Evolutionary conservation across 2,888 invertebrate species (phyloP), one percentile per base, ranked within the genome.

Genomic region (Cantharis rustica): DNA sequence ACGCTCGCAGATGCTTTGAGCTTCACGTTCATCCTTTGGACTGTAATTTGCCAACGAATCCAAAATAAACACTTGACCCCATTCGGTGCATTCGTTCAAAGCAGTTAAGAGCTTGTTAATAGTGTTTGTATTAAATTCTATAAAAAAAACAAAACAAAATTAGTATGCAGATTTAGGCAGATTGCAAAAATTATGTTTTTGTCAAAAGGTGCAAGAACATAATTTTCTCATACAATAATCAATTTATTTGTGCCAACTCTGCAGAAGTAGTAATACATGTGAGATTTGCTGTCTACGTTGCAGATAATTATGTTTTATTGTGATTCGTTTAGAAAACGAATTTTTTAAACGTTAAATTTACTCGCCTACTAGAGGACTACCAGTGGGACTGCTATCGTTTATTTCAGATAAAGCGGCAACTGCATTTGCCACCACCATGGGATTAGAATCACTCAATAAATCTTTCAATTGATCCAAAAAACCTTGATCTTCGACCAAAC

Each of bases 391-490:
- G 1, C 98, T 96, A 89, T 99, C 99, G 86, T 99, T 97, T 84
- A 99, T 99, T 89, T 99, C 99, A 0, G 98, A 97, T 11, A 99
- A 91, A 0, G 99, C 98, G 0, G 99, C 99, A 0, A 99, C 99
- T 0, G 99, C 99, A 89, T 99, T 99, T 0, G 99, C 99, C 1
- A 99, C 99, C 47, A 98, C 99, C 99, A 99, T 99, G 0, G 99
- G 99, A 89, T 99, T 99, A 0, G 99, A 99, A 89, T 99, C 99
- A 69, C 98, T 98, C 61, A 99, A 90, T 71, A 99, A 90, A 88
- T 99, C 99, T 87, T 98, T 97, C 23, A 99, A 89, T 85, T 98
- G 96, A 87, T 99, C 99, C 80, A 99, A 90, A 88, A 99, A 99
- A 27, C 98, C 99, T 91, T 99, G 95, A 83, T 95, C 95, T 84